Base-by-base conservation (phyloP, 2,888 invertebrate genomes). In the Lepetodrilus schrolli region DNA sequence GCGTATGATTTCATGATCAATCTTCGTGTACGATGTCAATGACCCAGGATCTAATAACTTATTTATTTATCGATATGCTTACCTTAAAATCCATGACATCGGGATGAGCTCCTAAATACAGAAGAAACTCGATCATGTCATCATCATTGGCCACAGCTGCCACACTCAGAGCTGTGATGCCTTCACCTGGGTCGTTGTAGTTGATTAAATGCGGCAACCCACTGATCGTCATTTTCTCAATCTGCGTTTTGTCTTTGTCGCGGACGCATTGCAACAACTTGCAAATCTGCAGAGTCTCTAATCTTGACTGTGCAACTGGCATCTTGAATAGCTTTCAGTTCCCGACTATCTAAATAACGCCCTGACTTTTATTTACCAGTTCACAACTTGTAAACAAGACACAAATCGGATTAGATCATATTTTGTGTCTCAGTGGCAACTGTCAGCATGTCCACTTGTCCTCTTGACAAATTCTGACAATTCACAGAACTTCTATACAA, bases 231-330 rank as follows among this genome's bases (percentile, higher is more conserved):
- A 91, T 82, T 74, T 90, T 90, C 73, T 88, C 84, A 8, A 91
- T 88, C 78, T 90, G 88, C 1, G 78, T 75, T 37, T 81, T 84
- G 80, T 90, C 88, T 58, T 86, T 85, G 26, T 87, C 86, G 47
- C 90, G 79, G n/a, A 90, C 89, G 83, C 90, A 90, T 81, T 91
- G 90, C 70, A 90, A 76, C 34, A 91, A 82, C 79, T 90, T 90
- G 82, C 90, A 90, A 37, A 90, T 87, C 79, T 91, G 90, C 80
- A 90, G 80, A 72, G 84, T 83, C 81, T 90, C 89, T 58, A 91
- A 80, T 23, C 89, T 82, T 30, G 86, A 86, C 75, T 87, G 84
- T 47, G 90, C 90, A n/a, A 89, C 81, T 20, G 90, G 90, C 90
- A 91, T 90, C 34, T 73, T 81, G 76, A 70, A 34, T 23, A 23